Percentiles rank a stretch among this genome's conserved stretches.
These are phyloP conservation scores for Sebastolobus alascanus DNA, from an alignment of 2,797 vertebrate genomes.

Conservation along the genomic window DNA sequence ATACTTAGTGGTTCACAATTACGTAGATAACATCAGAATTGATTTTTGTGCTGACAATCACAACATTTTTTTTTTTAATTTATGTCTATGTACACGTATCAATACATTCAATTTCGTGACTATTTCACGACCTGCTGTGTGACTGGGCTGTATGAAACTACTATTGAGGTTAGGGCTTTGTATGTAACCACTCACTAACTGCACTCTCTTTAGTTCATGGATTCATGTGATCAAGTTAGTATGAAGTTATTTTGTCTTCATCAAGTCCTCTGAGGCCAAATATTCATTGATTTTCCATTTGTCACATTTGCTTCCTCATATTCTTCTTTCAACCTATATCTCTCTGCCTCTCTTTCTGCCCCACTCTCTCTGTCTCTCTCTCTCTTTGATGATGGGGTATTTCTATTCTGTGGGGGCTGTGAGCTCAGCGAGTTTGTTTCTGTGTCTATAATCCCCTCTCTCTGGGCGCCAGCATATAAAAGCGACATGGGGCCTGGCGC, in stretches of 20 bases:
- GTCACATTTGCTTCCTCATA: constrained; percentile 30
- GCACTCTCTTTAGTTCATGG: too few species aligned
- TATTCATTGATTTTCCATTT: background rate
- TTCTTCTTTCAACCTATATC: constrained; percentile 40
- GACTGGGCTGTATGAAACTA: background rate
- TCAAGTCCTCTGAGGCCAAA: background rate
- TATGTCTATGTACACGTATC: too few species aligned
- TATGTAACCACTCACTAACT: background rate
- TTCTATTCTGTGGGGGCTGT: constrained; percentile 86
- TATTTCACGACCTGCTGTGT: too few species aligned
- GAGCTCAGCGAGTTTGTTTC: constrained; percentile 88
- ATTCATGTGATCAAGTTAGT: background rate
- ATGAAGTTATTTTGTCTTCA: background rate
- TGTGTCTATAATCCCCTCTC: constrained; percentile 81
- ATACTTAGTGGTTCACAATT: too few species aligned
- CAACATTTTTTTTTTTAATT: too few species aligned
- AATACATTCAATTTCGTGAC: too few species aligned
- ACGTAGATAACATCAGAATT: too few species aligned
- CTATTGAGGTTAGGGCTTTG: background rate
- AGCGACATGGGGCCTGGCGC: constrained; percentile 55
- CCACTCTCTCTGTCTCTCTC: constrained; percentile 49
- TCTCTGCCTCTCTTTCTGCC: constrained; percentile 31
- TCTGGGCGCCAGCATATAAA: constrained; percentile 83
- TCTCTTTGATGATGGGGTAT: constrained; percentile 87
- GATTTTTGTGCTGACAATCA: too few species aligned